Conservation (phyloP, 2,888 invertebrate genomes). For the Ormyrus labotus region DNA sequence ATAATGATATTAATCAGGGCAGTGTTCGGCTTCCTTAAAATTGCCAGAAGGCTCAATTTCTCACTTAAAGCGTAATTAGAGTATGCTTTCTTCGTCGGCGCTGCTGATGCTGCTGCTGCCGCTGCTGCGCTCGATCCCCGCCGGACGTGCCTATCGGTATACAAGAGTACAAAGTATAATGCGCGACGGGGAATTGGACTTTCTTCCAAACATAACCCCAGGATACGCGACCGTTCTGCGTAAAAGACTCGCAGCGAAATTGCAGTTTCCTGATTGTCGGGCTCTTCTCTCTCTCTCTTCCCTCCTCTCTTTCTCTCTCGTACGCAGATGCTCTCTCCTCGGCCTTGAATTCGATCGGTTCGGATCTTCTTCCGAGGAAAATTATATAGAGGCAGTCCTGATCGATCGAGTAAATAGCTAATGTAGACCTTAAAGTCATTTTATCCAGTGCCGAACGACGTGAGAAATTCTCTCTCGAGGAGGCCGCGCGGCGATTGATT, state of each 20-base stretch:
- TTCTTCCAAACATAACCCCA: constrained; percentile 34
- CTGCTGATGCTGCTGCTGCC: constrained; percentile 26
- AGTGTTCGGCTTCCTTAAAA: constrained; percentile 75
- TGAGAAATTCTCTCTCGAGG: too few relatives aligned
- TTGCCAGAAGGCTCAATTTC: constrained; percentile 75
- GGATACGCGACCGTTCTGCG: constrained; percentile 56
- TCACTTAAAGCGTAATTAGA: constrained; percentile 75
- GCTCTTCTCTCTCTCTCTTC: constrained; percentile 54
- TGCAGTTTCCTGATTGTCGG: constrained; percentile 71
- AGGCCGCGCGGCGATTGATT: not conserved
- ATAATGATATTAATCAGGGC: constrained; percentile 75
- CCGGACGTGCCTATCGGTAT: constrained; percentile 21
- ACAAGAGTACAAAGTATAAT: constrained; percentile 47
- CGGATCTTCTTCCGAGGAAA: not conserved
- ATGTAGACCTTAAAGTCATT: too few relatives aligned
- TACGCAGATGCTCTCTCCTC: constrained; percentile 59
- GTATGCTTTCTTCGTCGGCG: constrained; percentile 62
- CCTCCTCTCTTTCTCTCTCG: constrained; percentile 26
- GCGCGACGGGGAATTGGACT: constrained; percentile 20
- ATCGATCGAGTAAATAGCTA: too few relatives aligned
- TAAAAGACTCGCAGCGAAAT: constrained; percentile 71
- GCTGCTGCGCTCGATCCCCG: constrained; percentile 4
- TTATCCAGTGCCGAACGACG: too few relatives aligned
- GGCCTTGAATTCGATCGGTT: not conserved
- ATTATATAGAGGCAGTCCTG: constrained; percentile 2